phyloP scores from a whole-genome alignment of 2,113 vertebrate genomes.

The Tichodroma muraria region DNA sequence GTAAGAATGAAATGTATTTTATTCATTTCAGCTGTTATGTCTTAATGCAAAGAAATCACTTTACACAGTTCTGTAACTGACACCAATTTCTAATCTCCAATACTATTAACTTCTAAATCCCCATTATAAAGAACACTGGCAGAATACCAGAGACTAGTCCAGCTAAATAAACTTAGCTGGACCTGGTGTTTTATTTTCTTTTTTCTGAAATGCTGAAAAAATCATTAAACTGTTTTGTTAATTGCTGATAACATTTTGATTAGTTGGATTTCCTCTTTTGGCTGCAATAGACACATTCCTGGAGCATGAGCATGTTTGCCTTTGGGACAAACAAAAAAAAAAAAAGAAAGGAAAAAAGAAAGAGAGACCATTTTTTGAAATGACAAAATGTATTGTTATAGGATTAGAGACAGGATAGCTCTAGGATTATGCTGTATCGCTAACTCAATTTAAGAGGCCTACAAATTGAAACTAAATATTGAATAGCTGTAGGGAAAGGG shows the following conservation, averaged over 20 bases:
- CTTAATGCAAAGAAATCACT: conserved; percentile 66
- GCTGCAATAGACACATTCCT: conserved; percentile 59
- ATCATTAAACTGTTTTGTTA: conserved; percentile 60
- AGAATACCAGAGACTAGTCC: conserved; percentile 45
- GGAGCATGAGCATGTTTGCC: conserved; percentile 56
- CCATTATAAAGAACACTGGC: conserved; percentile 58
- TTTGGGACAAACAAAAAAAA: conserved; percentile 42
- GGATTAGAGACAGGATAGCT: conserved; percentile 50
- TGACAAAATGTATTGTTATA: conserved; percentile 68
- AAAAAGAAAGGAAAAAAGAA: background rate
- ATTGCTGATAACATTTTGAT: conserved; percentile 70
- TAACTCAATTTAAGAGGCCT: conserved; percentile 45
- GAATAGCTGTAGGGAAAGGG: background rate
- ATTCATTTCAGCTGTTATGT: conserved; percentile 68
- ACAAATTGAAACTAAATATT: conserved; percentile 38
- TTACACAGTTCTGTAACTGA: conserved; percentile 66
- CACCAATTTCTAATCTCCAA: conserved; percentile 67
- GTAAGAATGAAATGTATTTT: conserved; percentile 47
- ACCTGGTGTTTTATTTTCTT: conserved; percentile 45
- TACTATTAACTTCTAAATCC: conserved; percentile 69
- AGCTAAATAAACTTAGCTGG: conserved; percentile 58
- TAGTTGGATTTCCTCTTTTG: conserved; percentile 61
- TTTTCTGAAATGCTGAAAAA: conserved; percentile 49
- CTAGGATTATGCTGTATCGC: conserved; percentile 12
- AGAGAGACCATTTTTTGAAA: conserved; percentile 35